These are phyloP conservation scores for Chymomyza caudatula DNA, from an alignment of 2,888 invertebrate genomes.

Conservation along the genomic window DNA sequence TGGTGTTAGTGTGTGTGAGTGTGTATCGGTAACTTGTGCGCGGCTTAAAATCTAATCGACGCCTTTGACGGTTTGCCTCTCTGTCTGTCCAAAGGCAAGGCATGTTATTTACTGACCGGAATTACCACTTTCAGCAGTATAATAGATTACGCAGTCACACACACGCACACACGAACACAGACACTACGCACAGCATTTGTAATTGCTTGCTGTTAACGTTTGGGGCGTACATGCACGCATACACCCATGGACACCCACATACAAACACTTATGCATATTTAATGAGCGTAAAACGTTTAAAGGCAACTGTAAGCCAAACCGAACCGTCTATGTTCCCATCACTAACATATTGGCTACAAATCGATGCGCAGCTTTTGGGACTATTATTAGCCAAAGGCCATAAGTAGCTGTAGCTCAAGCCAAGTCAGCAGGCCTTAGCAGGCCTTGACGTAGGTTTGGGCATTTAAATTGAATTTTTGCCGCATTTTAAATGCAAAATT, in stretches of 20 bases:
- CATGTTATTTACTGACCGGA: constrained; percentile 69
- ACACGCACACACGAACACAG: neutral
- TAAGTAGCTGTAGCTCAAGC: neutral
- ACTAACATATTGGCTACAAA: constrained; percentile 46
- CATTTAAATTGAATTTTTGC: constrained; percentile 47
- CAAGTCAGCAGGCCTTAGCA: neutral
- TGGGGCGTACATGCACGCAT: constrained; percentile 3
- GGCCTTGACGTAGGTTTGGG: constrained; percentile 29
- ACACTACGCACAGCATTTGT: constrained; percentile 60
- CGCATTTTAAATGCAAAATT: constrained; percentile 45
- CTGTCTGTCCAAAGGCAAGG: constrained; percentile 31
- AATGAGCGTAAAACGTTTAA: constrained; percentile 38
- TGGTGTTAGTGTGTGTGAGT: neutral
- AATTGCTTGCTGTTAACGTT: constrained; percentile 64
- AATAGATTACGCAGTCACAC: constrained; percentile 59
- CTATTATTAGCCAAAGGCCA: constrained; percentile 43
- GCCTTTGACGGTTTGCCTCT: constrained; percentile 25
- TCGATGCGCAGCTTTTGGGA: constrained; percentile 42
- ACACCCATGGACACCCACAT: neutral
- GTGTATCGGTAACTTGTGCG: constrained; percentile 7
- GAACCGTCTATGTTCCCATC: neutral
- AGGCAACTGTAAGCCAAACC: neutral
- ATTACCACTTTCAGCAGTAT: constrained; percentile 71
- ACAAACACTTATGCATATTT: constrained; percentile 56
- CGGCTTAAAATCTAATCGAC: constrained; percentile 66